A percentile compares a stretch with the other conserved stretches of the same genome.
phyloP scores from a whole-genome alignment of 2,113 vertebrate species.

The Tyto alba region DNA sequence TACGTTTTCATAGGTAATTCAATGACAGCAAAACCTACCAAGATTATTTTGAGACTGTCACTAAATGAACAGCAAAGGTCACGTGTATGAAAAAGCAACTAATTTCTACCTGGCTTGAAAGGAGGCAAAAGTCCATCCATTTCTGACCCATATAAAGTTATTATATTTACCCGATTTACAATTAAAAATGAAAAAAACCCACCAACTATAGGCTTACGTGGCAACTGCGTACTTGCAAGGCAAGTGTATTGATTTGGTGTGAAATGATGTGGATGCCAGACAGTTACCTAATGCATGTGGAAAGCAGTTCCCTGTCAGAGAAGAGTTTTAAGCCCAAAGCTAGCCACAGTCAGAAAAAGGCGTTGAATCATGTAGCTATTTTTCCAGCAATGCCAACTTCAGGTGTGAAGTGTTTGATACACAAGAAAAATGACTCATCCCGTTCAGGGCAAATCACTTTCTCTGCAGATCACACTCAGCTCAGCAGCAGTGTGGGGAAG shows the following conservation, averaged over 20 bases:
- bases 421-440: background rate
- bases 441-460: background rate
- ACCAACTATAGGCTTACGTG: background rate
- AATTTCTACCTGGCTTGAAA: background rate
- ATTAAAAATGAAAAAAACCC: background rate
- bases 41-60: background rate
- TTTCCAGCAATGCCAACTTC: background rate
- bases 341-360: background rate
- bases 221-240: background rate
- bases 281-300: background rate
- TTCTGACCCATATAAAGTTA: background rate
- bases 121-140: background rate
- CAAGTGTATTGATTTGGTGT: background rate
- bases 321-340: background rate
- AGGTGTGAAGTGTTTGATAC: constrained; percentile 7
- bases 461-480: background rate
- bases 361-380: background rate
- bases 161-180: background rate
- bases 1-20: background rate
- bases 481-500: background rate
- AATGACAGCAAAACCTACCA: background rate
- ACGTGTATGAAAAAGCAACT: background rate
- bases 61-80: background rate
- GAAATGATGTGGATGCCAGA: background rate
- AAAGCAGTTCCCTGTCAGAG: background rate